These are phyloP conservation scores for Morpho helenor DNA, from an alignment of 2,888 invertebrate genomes.

Conservation along the genomic window DNA sequence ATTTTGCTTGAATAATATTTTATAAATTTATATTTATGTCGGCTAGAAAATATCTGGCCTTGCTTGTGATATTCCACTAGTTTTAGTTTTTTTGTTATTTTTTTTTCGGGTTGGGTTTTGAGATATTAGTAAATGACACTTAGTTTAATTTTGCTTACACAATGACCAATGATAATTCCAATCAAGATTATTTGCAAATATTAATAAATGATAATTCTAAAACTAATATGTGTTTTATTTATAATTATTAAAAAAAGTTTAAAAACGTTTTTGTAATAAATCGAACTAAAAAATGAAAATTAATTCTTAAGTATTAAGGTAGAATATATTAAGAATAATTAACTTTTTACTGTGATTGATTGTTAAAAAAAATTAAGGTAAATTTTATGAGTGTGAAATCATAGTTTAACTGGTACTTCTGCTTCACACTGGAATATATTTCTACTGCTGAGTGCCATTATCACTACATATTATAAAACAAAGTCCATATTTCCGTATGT, in stretches of 20 bases:
- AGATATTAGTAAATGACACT: slow-evolving; percentile 16
- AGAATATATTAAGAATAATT: too few species aligned
- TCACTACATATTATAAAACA: too few species aligned
- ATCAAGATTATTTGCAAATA: slow-evolving; percentile 53
- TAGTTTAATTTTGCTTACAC: slow-evolving; percentile 27
- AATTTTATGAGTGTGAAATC: too few species aligned
- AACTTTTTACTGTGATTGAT: too few species aligned
- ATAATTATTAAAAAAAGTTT: neutral
- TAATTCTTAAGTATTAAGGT: too few species aligned
- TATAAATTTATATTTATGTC: neutral
- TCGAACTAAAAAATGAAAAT: neutral
- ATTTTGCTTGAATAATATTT: neutral
- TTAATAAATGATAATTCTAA: slow-evolving; percentile 42
- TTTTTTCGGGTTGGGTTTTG: slow-evolving; percentile 29
- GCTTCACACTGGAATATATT: too few species aligned
- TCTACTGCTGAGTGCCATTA: too few species aligned
- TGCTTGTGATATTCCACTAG: slow-evolving; percentile 33
- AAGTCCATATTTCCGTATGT: too few species aligned
- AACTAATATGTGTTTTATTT: slow-evolving; percentile 26
- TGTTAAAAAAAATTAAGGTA: too few species aligned
- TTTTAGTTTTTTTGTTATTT: slow-evolving; percentile 19
- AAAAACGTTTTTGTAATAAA: too few species aligned
- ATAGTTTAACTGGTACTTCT: too few species aligned
- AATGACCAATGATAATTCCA: slow-evolving; percentile 36
- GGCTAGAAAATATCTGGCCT: slow-evolving; percentile 6